Conservation (phyloP, 2,888 invertebrate genomes). For the Dolichopus griseipennis region DNA sequence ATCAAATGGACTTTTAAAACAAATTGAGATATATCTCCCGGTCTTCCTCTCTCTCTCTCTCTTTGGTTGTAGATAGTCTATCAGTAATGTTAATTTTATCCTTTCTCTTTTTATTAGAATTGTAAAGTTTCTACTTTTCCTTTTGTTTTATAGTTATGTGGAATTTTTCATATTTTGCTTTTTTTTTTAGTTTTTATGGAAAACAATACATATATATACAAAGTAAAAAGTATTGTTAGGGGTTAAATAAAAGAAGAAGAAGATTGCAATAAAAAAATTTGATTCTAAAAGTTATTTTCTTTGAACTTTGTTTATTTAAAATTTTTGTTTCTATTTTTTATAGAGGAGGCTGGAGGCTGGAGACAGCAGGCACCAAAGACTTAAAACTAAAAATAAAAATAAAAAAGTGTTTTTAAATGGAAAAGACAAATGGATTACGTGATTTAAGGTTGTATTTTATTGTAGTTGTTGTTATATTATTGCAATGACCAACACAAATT, state of each 20-base stretch:
- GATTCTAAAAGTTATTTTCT: not conserved
- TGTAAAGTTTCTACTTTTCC: not conserved
- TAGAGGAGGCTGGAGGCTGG: not conserved
- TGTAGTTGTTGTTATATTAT: not conserved
- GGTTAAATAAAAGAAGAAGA: slow-evolving; percentile 5
- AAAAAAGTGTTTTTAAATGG: slow-evolving; percentile 27
- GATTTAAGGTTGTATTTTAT: slow-evolving; percentile 39
- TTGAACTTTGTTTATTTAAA: not conserved
- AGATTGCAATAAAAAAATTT: slow-evolving; percentile 8
- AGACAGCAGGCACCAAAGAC: not conserved
- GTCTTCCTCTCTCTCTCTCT: not conserved
- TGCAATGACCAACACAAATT: not conserved
- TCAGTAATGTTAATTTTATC: too few species aligned
- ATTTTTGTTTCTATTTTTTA: not conserved
- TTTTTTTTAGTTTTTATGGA: too few species aligned
- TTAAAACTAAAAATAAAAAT: too few species aligned
- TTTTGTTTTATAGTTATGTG: too few species aligned
- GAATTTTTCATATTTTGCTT: too few species aligned
- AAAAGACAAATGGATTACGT: slow-evolving; percentile 39
- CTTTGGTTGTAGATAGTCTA: not conserved
- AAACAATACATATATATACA: too few species aligned
- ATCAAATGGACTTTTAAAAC: too few species aligned
- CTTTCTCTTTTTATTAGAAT: not conserved
- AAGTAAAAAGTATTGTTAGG: too few species aligned
- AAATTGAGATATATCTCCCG: too few species aligned